Conservation (phyloP, 2,113 vertebrate species). For the Nematolebias whitei region DNA sequence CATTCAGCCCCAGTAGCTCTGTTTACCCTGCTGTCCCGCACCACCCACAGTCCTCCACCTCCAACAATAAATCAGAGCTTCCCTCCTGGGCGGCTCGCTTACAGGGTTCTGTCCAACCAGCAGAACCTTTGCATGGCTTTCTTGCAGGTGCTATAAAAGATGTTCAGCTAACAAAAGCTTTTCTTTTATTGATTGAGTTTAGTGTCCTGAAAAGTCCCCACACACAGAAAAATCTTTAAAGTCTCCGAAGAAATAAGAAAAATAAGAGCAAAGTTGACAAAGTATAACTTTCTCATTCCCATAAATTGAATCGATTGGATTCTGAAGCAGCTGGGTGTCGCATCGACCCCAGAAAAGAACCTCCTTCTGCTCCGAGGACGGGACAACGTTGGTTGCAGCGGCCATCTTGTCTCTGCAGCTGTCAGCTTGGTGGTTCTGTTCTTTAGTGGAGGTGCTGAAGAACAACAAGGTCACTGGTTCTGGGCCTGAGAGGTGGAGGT, state of each 20-base stretch:
- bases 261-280: conserved; percentile 20
- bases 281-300: conserved; percentile 13
- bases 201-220: background rate
- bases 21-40: conserved; percentile 4
- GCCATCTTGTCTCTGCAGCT: background rate
- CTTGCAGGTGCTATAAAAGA: background rate
- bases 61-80: background rate
- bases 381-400: background rate
- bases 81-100: background rate
- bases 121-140: background rate
- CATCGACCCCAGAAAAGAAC: conserved; percentile 5
- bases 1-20: conserved; percentile 12
- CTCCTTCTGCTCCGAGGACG: background rate
- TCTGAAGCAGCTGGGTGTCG: background rate
- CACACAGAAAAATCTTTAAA: background rate
- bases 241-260: conserved; percentile 8
- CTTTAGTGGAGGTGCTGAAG: background rate
- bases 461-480: conserved; percentile 17
- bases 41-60: conserved; percentile 19
- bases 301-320: conserved; percentile 31
- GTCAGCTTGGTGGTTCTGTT: conserved; percentile 2
- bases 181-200: conserved; percentile 4
- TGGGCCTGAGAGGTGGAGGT: background rate
- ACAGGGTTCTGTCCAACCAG: background rate
- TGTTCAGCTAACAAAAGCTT: conserved; percentile 3